Conservation (phyloP, 2,888 invertebrate genomes). For the Eupithecia pulchellata region DNA sequence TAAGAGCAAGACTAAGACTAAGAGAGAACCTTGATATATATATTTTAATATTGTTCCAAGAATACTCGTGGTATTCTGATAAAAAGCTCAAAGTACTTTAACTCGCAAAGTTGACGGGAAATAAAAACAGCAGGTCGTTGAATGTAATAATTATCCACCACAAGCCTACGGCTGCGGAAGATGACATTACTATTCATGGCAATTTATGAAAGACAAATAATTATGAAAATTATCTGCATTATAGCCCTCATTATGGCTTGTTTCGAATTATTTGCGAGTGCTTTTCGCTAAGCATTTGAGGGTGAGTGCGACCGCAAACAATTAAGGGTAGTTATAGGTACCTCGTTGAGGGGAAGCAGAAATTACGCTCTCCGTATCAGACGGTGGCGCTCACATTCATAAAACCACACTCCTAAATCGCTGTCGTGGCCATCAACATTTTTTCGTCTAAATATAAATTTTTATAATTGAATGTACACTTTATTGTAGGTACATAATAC, state of each 20-base stretch:
- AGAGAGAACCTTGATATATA: too few species aligned
- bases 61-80: background rate
- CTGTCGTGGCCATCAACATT: too few species aligned
- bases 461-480: too few species aligned
- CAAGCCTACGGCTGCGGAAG: conserved; percentile 59
- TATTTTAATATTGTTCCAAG: background rate
- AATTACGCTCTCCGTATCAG: conserved; percentile 10
- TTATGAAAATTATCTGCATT: conserved; percentile 58
- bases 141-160: conserved; percentile 40
- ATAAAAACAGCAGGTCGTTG: conserved; percentile 33
- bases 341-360: conserved; percentile 51
- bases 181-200: conserved; percentile 59
- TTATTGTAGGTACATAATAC: too few species aligned
- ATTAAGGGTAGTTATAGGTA: conserved; percentile 53
- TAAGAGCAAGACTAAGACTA: too few species aligned
- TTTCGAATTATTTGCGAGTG: conserved; percentile 62
- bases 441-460: too few species aligned
- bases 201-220: conserved; percentile 65
- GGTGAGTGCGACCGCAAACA: conserved; percentile 61
- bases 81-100: background rate
- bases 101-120: conserved; percentile 1
- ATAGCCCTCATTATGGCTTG: conserved; percentile 58
- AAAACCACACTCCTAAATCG: background rate
- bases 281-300: conserved; percentile 35
- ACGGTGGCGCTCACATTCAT: background rate